These are phyloP conservation scores for Sardina pilchardus DNA, from an alignment of 2,113 vertebrate genomes.

Conservation along the genomic window DNA sequence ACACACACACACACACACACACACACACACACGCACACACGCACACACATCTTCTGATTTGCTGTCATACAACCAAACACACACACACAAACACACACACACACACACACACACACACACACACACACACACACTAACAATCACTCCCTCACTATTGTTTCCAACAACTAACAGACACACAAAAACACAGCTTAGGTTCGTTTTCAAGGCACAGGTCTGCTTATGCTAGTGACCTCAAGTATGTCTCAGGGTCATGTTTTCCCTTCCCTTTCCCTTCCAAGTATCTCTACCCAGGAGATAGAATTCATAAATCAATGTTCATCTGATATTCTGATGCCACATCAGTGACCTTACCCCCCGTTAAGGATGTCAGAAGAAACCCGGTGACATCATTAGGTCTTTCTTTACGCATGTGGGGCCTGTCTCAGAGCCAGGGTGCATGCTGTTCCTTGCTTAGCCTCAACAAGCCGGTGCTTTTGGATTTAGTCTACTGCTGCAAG, in stretches of 20 bases:
- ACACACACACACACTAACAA: slow-evolving; percentile 14
- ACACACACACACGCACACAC: slow-evolving; percentile 22
- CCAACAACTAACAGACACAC: neutral
- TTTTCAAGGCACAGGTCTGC: neutral
- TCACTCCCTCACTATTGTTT: too few relatives aligned
- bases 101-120: neutral
- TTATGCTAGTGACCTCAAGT: neutral
- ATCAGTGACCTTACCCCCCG: neutral
- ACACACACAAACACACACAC: slow-evolving; percentile 29
- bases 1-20: slow-evolving; percentile 17
- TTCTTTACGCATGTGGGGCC: neutral
- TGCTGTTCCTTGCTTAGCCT: slow-evolving; percentile 30
- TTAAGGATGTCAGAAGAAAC: neutral
- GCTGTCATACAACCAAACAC: slow-evolving; percentile 20
- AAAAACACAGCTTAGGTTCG: neutral
- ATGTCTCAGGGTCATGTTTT: neutral
- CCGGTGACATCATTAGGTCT: neutral
- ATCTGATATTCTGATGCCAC: neutral
- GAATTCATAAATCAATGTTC: neutral
- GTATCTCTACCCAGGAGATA: neutral
- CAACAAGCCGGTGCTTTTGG: slow-evolving; percentile 29
- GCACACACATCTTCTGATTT: too few relatives aligned
- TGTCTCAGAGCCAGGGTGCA: slow-evolving; percentile 29
- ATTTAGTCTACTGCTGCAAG: slow-evolving; percentile 19
- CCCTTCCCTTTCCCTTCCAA: neutral